A percentile compares a stretch with the other conserved stretches of the same genome.
Evolutionary conservation across 2,888 invertebrate genomes (phyloP).

Genomic region (Stenodera caucasica): DNA sequence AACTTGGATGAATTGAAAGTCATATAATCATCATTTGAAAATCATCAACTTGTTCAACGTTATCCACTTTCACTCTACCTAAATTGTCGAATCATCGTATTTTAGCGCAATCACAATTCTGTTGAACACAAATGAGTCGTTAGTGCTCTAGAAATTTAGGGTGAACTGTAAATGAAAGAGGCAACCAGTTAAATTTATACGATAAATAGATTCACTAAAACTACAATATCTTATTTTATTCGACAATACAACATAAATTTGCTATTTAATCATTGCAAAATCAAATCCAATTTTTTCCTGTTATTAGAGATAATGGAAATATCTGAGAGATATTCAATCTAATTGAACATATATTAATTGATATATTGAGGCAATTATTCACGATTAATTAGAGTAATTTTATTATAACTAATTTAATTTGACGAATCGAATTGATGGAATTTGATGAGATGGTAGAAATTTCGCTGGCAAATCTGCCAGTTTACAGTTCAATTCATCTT

Average conservation of each 20-base stretch:
- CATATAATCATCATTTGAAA: slow-evolving; percentile 24
- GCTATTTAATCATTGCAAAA: no score
- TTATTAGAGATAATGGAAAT: no score
- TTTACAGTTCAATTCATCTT: no score
- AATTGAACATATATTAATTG: no score
- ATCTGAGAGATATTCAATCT: no score
- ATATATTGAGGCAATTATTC: no score
- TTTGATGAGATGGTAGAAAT: no score
- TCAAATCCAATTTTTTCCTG: no score
- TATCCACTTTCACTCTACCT: slow-evolving; percentile 27
- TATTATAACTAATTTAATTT: no score
- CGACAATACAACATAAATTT: background rate
- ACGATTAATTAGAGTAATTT: no score
- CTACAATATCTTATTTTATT: slow-evolving; percentile 10
- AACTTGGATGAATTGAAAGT: slow-evolving; percentile 18
- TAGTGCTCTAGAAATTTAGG: slow-evolving; percentile 22
- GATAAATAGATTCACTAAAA: slow-evolving; percentile 19
- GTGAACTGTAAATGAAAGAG: slow-evolving; percentile 18
- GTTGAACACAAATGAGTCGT: slow-evolving; percentile 30
- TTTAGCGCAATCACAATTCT: slow-evolving; percentile 28
- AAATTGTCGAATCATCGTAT: slow-evolving; percentile 29
- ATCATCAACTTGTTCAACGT: slow-evolving; percentile 28
- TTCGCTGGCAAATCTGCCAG: no score
- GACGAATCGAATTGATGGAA: no score
- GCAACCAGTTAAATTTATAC: slow-evolving; percentile 23